Conservation (phyloP, 2,797 vertebrate genomes). For the Cyclopterus lumpus region DNA sequence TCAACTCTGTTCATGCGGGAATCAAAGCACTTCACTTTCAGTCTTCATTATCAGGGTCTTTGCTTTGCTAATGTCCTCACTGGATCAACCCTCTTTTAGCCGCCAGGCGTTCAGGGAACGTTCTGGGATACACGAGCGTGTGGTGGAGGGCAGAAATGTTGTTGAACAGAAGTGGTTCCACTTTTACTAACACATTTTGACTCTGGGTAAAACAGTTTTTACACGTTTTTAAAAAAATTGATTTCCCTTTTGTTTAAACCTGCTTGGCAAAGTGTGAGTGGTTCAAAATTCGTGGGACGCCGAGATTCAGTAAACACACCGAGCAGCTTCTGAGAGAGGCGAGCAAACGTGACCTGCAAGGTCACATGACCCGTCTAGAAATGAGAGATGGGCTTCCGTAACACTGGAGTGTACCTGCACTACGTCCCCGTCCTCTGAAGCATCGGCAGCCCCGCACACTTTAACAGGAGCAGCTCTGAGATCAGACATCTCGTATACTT, state of each 20-base stretch:
- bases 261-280: not conserved
- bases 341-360: not conserved
- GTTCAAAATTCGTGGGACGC: not conserved
- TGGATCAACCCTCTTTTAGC: not conserved
- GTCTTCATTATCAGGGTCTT: not conserved
- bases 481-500: constrained; percentile 3
- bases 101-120: not conserved
- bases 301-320: not conserved
- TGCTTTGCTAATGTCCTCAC: not conserved
- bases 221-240: no score
- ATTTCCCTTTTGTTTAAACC: not conserved
- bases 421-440: constrained; percentile 1
- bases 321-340: constrained; percentile 7
- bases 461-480: constrained; percentile 26
- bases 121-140: not conserved
- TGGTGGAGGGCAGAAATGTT: not conserved
- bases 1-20: not conserved
- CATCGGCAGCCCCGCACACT: constrained; percentile 18
- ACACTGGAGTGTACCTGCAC: not conserved
- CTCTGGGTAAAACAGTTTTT: no score
- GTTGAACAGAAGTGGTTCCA: not conserved
- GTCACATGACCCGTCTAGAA: not conserved
- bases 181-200: not conserved
- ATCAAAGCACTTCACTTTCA: constrained; percentile 23
- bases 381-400: not conserved